These are phyloP conservation scores for Merops nubicus DNA, from an alignment of 2,113 vertebrate species.

Conservation along the genomic window DNA sequence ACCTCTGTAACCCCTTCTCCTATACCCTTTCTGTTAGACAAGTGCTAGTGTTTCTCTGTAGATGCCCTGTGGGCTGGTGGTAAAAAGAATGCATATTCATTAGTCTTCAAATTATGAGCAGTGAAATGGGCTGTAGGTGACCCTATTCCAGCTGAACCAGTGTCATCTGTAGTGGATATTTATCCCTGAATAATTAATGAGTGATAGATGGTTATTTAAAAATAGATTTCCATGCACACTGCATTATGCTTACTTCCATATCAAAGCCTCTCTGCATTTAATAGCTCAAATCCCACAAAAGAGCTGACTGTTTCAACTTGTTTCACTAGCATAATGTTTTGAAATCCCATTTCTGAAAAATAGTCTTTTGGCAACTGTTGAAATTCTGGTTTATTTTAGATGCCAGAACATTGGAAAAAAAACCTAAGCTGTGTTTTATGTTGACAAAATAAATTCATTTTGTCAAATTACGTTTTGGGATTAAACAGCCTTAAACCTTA, in stretches of 20 bases:
- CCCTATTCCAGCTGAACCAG: not conserved
- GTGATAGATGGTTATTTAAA: not conserved
- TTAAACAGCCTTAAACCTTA: not conserved
- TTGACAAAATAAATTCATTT: not conserved
- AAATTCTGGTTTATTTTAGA: not conserved
- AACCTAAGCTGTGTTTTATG: not conserved
- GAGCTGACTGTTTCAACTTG: not conserved
- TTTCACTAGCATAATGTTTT: not conserved
- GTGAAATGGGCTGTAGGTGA: not conserved
- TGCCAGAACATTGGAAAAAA: not conserved
- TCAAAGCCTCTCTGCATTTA: not conserved
- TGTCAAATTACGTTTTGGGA: not conserved
- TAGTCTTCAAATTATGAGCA: not conserved
- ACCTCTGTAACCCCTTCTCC: not conserved
- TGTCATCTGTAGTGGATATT: not conserved
- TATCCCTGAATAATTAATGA: constrained; percentile 34
- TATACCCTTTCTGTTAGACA: not conserved
- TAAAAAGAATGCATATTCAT: not conserved
- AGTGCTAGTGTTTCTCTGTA: not conserved
- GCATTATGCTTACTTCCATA: not conserved
- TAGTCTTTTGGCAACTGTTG: not conserved
- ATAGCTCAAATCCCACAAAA: not conserved
- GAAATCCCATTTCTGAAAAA: not conserved
- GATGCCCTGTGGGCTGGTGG: not conserved
- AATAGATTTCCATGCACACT: not conserved